Evolutionary conservation across 2,113 vertebrate genomes (phyloP).

Genomic region (Clarias macrocephalus): DNA sequence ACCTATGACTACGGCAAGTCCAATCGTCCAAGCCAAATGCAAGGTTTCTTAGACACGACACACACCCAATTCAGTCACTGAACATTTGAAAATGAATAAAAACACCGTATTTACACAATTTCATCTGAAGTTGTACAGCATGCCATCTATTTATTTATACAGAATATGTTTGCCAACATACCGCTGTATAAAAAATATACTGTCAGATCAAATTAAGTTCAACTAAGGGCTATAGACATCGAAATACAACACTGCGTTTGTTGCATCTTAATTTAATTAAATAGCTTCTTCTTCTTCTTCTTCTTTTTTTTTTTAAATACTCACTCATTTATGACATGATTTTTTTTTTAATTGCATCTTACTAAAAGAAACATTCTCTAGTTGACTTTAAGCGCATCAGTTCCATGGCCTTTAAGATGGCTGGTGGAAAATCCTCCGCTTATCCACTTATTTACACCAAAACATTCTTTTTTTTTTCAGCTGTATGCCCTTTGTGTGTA

Average conservation of each 20-base stretch:
- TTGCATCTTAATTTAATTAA: conserved; percentile 55
- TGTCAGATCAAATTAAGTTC: conserved; percentile 75
- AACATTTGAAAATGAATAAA: conserved; percentile 84
- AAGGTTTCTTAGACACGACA: conserved; percentile 78
- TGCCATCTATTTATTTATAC: conserved; percentile 81
- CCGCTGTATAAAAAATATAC: conserved; percentile 78
- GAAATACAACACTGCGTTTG: conserved; percentile 72
- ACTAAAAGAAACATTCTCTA: conserved; percentile 60
- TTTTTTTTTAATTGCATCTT: conserved; percentile 51
- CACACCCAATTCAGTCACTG: conserved; percentile 77
- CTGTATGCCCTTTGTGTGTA: conserved; percentile 33
- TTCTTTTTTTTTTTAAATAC: conserved; percentile 57
- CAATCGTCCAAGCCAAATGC: conserved; percentile 76
- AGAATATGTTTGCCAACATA: conserved; percentile 74
- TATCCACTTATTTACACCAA: conserved; percentile 60
- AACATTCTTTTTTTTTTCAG: conserved; percentile 35
- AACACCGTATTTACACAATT: conserved; percentile 82
- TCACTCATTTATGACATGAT: conserved; percentile 50
- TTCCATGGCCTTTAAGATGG: conserved; percentile 52
- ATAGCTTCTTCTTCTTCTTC: background rate
- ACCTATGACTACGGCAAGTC: conserved; percentile 74
- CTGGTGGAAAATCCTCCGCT: conserved; percentile 53
- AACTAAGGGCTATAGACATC: conserved; percentile 77
- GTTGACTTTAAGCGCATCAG: conserved; percentile 55
- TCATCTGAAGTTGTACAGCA: conserved; percentile 78